These are phyloP conservation scores for Boloria euphrosyne DNA, from an alignment of 2,888 invertebrate species.

Conservation along the genomic window DNA sequence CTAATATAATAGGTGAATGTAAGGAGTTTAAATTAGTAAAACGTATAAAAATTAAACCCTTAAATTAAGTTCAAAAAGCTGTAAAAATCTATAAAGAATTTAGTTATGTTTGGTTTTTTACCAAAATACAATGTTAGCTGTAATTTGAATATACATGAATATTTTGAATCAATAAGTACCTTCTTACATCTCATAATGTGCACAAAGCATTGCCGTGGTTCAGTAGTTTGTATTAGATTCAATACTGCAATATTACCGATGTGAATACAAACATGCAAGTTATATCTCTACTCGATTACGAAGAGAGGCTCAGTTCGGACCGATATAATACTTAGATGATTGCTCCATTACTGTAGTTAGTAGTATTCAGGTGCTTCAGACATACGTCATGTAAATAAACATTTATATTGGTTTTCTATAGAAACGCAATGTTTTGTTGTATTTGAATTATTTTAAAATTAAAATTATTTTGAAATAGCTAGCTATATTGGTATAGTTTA, in stretches of 20 bases:
- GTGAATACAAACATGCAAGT: conserved; percentile 10
- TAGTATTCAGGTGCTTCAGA: background rate
- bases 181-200: background rate
- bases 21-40: no score
- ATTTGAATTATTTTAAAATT: no score
- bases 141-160: background rate
- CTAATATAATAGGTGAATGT: no score
- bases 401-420: no score
- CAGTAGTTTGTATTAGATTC: conserved; percentile 17
- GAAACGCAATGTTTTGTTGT: no score
- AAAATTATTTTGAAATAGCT: no score
- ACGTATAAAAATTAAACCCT: no score
- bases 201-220: conserved; percentile 25
- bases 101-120: no score
- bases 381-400: background rate
- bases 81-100: no score
- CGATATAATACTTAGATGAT: conserved; percentile 16
- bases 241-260: conserved; percentile 10
- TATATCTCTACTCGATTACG: conserved; percentile 16
- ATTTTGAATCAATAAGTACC: background rate
- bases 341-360: background rate
- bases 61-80: no score
- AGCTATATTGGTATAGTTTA: no score
- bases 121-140: no score
- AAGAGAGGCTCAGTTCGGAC: conserved; percentile 3